Evolutionary conservation across 1,140 invertebrate genomes (phyloP), one percentile per base, ranked within the genome.

Genomic region (Trichoplusia ni): DNA sequence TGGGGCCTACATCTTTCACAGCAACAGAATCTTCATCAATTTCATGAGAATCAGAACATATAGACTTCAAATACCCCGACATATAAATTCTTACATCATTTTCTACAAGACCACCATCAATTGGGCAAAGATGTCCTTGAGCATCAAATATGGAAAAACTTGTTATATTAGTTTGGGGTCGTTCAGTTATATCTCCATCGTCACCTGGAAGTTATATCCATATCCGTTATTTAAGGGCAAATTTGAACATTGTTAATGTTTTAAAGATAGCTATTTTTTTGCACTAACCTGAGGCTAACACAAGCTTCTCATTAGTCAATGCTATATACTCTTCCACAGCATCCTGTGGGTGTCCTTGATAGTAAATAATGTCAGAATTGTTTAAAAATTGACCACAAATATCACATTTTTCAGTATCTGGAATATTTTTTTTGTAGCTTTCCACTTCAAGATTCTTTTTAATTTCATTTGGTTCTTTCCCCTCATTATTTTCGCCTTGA

Each of bases 21-120:
- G 95, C 92, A 53, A 97, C 92, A 21, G 83, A 90, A 25, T 96
- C 96, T 77, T 94, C 94, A 79, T 96, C 94, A 64, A 92, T 83
- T 29, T 92, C 91, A 9, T 94, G 77, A 71, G 95, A 92, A 38
- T 97, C 96, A 68, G 95, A 94, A 89, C 94, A 96, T 67, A 98
- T 94, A 8, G 95, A 93, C 86, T 97, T 97, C 2, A 97, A 91
- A 75, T 94, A 95, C 0, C 96, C 97, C 79, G 95, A 96, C 85
- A 96, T 94, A 79, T 93, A 97, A 16, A 97, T 89, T 29, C 93
- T 79, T 1, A 94, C 91, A 90, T 97, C 95, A 80, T 92, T 94
- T 84, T 97, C 96, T 67, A 98, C 93, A 0, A 97, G 89, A 2
- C 96, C 96, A 33, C 92, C 92, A 89, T 97, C 96, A 83, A 97